A percentile compares a stretch with the other conserved stretches of the same genome.
phyloP scores from a whole-genome alignment of 2,113 vertebrate species.

The Neogobius melanostomus region DNA sequence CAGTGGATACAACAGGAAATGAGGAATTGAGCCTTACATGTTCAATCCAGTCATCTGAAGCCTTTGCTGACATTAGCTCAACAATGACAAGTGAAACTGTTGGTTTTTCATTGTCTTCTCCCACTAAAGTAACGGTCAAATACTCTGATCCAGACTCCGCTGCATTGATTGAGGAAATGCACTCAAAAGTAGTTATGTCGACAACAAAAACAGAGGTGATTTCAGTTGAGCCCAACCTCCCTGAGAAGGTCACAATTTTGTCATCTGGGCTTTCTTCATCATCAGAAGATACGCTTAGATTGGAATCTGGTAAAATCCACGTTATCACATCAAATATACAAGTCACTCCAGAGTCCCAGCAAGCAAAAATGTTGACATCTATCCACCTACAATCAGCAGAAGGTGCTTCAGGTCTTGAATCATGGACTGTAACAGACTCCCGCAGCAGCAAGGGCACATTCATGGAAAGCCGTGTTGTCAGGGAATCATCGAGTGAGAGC shows the following conservation, averaged over 20 bases:
- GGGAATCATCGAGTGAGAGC: conserved; percentile 59
- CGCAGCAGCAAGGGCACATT: conserved; percentile 30
- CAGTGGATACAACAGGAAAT: conserved; percentile 38
- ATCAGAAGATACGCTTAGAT: conserved; percentile 67
- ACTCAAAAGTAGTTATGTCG: conserved; percentile 68
- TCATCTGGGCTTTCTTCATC: conserved; percentile 71
- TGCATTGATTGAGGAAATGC: conserved; percentile 44
- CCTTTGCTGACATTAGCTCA: conserved; percentile 78
- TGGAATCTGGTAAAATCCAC: conserved; percentile 69
- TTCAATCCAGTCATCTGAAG: conserved; percentile 76
- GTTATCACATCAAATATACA: conserved; percentile 72
- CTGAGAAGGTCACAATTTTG: conserved; percentile 73
- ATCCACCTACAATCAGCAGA: conserved; percentile 44
- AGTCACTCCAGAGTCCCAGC: conserved; percentile 66
- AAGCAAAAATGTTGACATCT: conserved; percentile 57
- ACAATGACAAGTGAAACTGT: conserved; percentile 69
- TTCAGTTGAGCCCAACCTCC: conserved; percentile 68
- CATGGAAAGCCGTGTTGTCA: conserved; percentile 60
- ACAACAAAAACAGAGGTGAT: conserved; percentile 70
- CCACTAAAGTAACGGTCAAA: conserved; percentile 76
- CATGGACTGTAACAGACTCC: conserved; percentile 52
- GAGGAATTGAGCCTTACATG: conserved; percentile 67
- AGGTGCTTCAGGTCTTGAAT: conserved; percentile 28
- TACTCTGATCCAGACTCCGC: conserved; percentile 60
- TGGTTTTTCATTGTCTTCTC: conserved; percentile 57